A percentile compares a stretch with the other conserved stretches of the same genome.
phyloP scores from a whole-genome alignment of 1,140 invertebrate species.

The Drosophila ananassae region DNA sequence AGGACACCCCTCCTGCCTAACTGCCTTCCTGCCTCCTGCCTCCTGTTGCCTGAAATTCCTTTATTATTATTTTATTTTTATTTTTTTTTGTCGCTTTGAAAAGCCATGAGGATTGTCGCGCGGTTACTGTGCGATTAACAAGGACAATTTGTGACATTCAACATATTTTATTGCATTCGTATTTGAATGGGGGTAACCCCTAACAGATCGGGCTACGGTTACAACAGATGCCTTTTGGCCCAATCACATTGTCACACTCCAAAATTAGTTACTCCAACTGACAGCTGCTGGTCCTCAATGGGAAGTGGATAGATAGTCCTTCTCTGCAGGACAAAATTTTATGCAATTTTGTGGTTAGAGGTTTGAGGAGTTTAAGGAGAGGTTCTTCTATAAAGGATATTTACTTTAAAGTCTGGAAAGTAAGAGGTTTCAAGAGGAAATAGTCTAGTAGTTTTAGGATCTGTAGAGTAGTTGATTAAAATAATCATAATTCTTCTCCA shows the following conservation, averaged over 20 bases:
- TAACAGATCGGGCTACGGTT: too few relatives aligned
- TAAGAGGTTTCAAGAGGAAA: too few relatives aligned
- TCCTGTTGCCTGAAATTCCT: not conserved
- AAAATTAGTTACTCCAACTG: slow-evolving; percentile 20
- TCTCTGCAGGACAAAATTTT: not conserved
- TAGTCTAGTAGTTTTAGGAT: too few relatives aligned
- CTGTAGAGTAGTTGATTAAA: too few relatives aligned
- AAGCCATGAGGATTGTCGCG: slow-evolving; percentile 26
- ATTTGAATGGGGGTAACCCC: not conserved
- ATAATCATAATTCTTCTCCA: too few relatives aligned
- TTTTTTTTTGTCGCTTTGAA: not conserved
- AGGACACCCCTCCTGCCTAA: not conserved
- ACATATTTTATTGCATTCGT: slow-evolving; percentile 74
- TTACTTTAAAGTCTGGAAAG: too few relatives aligned
- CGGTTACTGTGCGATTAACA: slow-evolving; percentile 37
- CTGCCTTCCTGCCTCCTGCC: not conserved
- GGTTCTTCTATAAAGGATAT: too few relatives aligned
- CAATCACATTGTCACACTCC: slow-evolving; percentile 72
- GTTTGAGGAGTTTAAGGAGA: too few relatives aligned
- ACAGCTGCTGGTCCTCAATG: slow-evolving; percentile 31
- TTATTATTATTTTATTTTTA: too few relatives aligned
- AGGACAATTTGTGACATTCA: slow-evolving; percentile 53
- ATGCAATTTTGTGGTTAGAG: not conserved
- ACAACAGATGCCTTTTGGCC: not conserved
- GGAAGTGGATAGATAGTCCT: too few relatives aligned